phyloP scores from a whole-genome alignment of 1,140 invertebrate species.

The Chironomus striatipennis region DNA sequence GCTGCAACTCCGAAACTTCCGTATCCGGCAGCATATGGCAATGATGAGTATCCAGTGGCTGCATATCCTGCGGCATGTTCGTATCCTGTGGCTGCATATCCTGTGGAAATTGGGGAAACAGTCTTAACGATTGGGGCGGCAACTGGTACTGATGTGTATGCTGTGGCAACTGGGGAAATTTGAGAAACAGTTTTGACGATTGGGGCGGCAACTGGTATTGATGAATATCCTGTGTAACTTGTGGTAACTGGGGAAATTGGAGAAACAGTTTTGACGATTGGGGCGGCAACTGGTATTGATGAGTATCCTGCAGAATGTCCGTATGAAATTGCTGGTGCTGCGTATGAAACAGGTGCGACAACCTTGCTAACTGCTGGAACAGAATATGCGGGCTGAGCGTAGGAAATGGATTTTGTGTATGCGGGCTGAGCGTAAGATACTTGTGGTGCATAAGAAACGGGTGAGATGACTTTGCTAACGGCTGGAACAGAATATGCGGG shows the following conservation, averaged over 20 bases:
- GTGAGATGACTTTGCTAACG: background rate
- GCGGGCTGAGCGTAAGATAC: background rate
- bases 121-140: background rate
- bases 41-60: background rate
- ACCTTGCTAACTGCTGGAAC: background rate
- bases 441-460: background rate
- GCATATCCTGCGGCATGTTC: background rate
- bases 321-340: conserved; percentile 1
- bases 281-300: background rate
- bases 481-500: background rate
- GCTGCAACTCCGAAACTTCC: background rate
- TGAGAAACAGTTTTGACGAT: background rate
- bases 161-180: background rate
- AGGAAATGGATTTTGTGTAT: background rate
- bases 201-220: background rate
- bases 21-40: background rate
- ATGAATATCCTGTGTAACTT: background rate
- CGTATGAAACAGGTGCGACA: background rate
- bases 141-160: background rate
- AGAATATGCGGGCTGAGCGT: background rate
- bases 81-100: no score
- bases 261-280: background rate
- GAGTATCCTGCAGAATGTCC: no score
- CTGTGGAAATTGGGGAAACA: background rate
- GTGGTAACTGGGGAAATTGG: background rate